Evolutionary conservation across 2,797 vertebrate species (phyloP).

Genomic region (Paguma larvata): DNA sequence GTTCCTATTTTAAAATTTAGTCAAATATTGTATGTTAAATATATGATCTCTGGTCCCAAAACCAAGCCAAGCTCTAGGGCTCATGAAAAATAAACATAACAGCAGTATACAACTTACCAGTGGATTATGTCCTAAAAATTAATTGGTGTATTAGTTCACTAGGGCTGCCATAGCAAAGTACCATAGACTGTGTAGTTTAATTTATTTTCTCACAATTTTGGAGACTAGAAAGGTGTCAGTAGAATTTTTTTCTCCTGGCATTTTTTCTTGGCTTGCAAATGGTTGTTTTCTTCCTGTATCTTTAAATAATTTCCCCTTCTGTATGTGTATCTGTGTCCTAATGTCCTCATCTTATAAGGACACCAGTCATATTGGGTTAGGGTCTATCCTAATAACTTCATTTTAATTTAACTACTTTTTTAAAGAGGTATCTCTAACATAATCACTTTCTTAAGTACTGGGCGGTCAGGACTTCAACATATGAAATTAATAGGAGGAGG

Average conservation of each 20-base stretch:
- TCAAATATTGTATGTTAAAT: background rate
- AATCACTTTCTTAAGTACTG: background rate
- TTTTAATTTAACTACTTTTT: background rate
- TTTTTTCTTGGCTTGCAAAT: background rate
- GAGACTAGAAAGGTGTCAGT: background rate
- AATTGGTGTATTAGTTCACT: background rate
- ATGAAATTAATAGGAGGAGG: background rate
- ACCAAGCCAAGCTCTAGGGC: background rate
- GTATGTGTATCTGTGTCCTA: background rate
- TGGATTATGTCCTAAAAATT: background rate
- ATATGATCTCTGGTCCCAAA: background rate
- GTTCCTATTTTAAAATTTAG: constrained; percentile 3
- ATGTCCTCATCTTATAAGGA: background rate
- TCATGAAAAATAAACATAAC: constrained; percentile 34
- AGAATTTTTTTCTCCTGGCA: background rate
- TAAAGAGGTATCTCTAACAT: background rate
- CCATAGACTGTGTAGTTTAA: background rate
- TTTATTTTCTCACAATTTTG: constrained; percentile 1
- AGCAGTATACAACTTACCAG: background rate
- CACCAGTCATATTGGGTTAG: background rate
- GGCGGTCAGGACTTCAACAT: background rate
- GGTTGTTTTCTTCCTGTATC: background rate
- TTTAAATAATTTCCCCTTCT: background rate
- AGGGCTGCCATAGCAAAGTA: background rate
- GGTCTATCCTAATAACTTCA: background rate